Evolutionary conservation across 2,797 vertebrate species (phyloP), one percentile per base, ranked within the genome.

Genomic region (Zalophus californianus): DNA sequence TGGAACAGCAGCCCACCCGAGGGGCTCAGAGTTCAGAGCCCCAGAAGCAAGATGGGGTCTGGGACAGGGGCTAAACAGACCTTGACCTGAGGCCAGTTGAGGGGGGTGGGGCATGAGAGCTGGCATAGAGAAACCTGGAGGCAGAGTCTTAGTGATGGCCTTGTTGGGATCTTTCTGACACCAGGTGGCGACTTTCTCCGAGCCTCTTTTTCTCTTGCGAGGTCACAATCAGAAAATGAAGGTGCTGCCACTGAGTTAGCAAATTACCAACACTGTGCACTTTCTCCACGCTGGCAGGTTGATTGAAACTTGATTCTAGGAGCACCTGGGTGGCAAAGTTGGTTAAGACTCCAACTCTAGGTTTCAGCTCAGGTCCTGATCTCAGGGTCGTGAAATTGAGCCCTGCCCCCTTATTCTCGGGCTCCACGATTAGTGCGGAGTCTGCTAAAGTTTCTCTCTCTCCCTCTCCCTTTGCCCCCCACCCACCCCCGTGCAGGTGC

Each of bases 211-310:
- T 60, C 10, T 35, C 78, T 50, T 58, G 0, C 1, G 5, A 77
- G n/a, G 10, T 92, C 79, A 87, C 89, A 97, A 91, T 15, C 48
- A 48, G 15, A 82, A 91, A 58, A 25, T 0, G 27, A 96, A 72
- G 23, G 62, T 66, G 25, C 27, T 27, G 7, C 21, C 35, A 8
- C 44, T 62, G 58, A 52, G 20, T n/a, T 7, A 50, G 15, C 29
- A 29, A 16, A 23, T 73, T 1, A 0, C 29, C 32, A 25, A 0
- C 52, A 54, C 12, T 4, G 5, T n/a, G 48, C 1, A 10, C 50
- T 27, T 56, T 62, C 32, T 70, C 27, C 9, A 35, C 11, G 29
- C 75, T 9, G 50, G 23, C 73, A 2, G 60, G 35, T 27, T 64
- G 41, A 32, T 60, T 66, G 35, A 82, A 56, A 38, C 56, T 62